These are phyloP conservation scores for Nothoprocta pentlandii DNA, from an alignment of 2,113 vertebrate genomes.

Conservation along the genomic window DNA sequence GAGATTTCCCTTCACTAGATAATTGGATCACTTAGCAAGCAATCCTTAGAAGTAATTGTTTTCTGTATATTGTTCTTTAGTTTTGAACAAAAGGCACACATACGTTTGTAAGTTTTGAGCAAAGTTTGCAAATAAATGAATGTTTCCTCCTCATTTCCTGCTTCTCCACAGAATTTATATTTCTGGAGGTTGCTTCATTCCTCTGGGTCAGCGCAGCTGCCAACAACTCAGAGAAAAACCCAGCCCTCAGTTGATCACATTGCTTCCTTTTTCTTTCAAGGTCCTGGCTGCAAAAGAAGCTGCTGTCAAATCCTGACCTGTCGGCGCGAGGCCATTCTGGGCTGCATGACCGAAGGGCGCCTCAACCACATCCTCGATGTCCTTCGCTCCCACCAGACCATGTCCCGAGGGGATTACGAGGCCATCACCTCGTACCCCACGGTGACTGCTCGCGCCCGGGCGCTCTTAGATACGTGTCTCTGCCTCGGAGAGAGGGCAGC, in stretches of 20 bases:
- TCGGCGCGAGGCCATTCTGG: conserved; percentile 72
- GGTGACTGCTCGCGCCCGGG: conserved; percentile 61
- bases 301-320: conserved; percentile 66
- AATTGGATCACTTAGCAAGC: not conserved
- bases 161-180: not conserved
- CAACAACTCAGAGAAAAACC: not conserved
- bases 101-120: not conserved
- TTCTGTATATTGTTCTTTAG: not conserved
- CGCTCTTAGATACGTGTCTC: conserved; percentile 74
- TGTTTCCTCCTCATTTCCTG: not conserved
- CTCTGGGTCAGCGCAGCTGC: not conserved
- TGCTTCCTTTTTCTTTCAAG: conserved; percentile 7
- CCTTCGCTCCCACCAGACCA: conserved; percentile 54
- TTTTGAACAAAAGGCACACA: not conserved
- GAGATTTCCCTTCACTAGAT: not conserved
- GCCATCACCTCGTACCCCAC: conserved; percentile 70
- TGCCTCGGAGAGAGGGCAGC: conserved; percentile 76
- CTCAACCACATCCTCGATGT: conserved; percentile 79
- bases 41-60: not conserved
- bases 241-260: not conserved
- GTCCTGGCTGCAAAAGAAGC: not conserved
- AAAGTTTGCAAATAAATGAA: not conserved
- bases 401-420: conserved; percentile 78
- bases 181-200: not conserved
- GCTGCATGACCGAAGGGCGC: conserved; percentile 79